phyloP scores from a whole-genome alignment of 1,140 invertebrate species.

The Drosophila orosa region DNA sequence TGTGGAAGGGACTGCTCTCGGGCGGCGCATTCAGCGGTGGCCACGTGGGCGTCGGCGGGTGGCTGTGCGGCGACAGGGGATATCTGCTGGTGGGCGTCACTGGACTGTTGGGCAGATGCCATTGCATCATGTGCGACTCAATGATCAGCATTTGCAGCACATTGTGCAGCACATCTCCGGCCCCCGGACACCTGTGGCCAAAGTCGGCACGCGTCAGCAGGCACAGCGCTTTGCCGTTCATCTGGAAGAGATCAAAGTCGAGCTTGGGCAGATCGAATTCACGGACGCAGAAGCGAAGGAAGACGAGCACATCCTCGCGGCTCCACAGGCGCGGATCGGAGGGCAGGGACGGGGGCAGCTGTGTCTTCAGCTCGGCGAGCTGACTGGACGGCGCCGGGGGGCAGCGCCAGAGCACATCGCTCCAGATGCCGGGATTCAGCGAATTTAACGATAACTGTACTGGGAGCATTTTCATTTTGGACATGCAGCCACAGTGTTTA shows the following conservation, averaged over 20 bases:
- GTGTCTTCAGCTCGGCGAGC: constrained; percentile 93
- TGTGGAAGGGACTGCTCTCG: constrained; percentile 86
- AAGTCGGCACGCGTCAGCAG: constrained; percentile 95
- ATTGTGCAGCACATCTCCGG: constrained; percentile 97
- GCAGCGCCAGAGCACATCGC: constrained; percentile 93
- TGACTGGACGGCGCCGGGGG: constrained; percentile 88
- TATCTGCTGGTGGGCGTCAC: constrained; percentile 93
- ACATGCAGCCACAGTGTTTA: constrained; percentile 64
- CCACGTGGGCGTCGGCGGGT: constrained; percentile 92
- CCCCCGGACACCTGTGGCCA: constrained; percentile 94
- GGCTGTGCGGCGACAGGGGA: constrained; percentile 91
- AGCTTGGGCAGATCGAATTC: constrained; percentile 96
- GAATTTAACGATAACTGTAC: constrained; percentile 87
- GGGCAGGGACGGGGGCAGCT: constrained; percentile 91
- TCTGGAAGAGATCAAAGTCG: constrained; percentile 97
- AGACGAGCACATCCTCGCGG: constrained; percentile 94
- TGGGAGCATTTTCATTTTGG: constrained; percentile 88
- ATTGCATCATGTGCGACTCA: constrained; percentile 90
- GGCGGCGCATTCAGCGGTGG: constrained; percentile 86
- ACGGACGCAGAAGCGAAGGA: constrained; percentile 95
- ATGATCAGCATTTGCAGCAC: constrained; percentile 94
- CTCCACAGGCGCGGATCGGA: constrained; percentile 95
- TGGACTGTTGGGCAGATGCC: constrained; percentile 92
- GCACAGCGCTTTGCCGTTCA: constrained; percentile 98
- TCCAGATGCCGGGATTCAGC: constrained; percentile 87